Evolutionary conservation across 2,797 vertebrate genomes (phyloP).

Genomic region (Acanthurus lineatus): DNA sequence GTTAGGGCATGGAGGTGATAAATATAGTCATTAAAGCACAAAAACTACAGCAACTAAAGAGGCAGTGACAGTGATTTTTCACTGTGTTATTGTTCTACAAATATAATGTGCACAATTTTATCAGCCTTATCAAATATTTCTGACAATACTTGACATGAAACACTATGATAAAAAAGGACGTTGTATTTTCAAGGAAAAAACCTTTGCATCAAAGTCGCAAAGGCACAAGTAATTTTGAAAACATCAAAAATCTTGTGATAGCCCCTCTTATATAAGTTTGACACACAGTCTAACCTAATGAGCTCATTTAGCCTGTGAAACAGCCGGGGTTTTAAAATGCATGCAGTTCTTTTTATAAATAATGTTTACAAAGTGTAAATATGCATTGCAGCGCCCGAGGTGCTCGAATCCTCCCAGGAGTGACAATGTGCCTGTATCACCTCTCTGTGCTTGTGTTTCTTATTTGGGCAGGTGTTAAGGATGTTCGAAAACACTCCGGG

Average conservation of each 20-base stretch:
- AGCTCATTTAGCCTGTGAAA: slow-evolving; percentile 51
- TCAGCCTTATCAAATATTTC: slow-evolving; percentile 25
- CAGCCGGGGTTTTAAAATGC: slow-evolving; percentile 38
- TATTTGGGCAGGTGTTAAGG: slow-evolving; percentile 59
- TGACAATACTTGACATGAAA: slow-evolving; percentile 4
- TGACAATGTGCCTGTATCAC: slow-evolving; percentile 37
- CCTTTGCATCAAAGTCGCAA: slow-evolving; percentile 38
- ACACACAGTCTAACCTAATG: slow-evolving; percentile 57
- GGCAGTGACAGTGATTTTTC: slow-evolving; percentile 6
- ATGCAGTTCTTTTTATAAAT: slow-evolving; percentile 19
- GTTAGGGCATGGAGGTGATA: neutral
- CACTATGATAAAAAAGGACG: slow-evolving; percentile 17
- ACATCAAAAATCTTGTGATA: slow-evolving; percentile 39
- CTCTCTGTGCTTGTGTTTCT: slow-evolving; percentile 38
- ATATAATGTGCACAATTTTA: slow-evolving; percentile 11
- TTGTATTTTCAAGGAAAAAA: slow-evolving; percentile 26
- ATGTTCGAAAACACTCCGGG: slow-evolving; percentile 25
- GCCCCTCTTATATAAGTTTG: slow-evolving; percentile 57
- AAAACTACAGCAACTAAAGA: neutral
- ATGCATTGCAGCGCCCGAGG: slow-evolving; percentile 38
- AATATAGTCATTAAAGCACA: slow-evolving; percentile 1
- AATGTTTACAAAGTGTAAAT: slow-evolving; percentile 48
- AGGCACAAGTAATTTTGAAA: slow-evolving; percentile 23
- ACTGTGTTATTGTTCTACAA: neutral
- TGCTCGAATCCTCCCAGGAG: slow-evolving; percentile 42